Base-by-base conservation (phyloP, 2,888 invertebrate genomes). In the Esperia sulphurella region DNA sequence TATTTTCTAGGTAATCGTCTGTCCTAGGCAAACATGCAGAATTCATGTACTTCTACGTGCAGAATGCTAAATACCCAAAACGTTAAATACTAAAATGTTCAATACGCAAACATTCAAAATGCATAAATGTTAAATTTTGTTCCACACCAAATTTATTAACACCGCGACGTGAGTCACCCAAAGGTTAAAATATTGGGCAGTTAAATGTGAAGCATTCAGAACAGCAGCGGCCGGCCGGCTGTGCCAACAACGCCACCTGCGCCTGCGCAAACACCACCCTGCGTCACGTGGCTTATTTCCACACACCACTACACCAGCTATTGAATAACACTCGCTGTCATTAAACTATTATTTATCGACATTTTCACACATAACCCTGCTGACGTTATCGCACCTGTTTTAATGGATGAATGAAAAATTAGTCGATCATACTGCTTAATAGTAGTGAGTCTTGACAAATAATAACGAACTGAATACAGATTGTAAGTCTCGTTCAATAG, bases 241-340 rank as follows among this genome's bases (percentile, higher is more conserved):
- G 84, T 59, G 65, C 64, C 57, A 78, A 84, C 68, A 79, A 14
- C 49, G 60, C 54, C 80, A 79, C 71, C 75, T 80, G 79, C 63
- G 68, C 30, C 13, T 47, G 54, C 51, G 51, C 57, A 57, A 70
- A 71, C 70, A 67, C 52, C 49, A 51, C 55, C 66, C 75, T 83
- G 80, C 87, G 86, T 87, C 87, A 87, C 76, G 49, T 54, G 55
- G 73, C 70, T 68, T 79, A 83, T 83, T 83, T 83, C 59, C 75
- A 79, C 69, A 75, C 56, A 58, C 55, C 65, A 72, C 53, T 58
- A 55, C 58, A 58, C 45, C 53, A 48, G 21, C 45, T 60, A 63
- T 71, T 75, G 60, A 73, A 73, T 71, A 71, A 73, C 59, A 70
- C 66, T 57, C 64, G 49, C 50, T 57, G 55, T 55, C 57, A 58